Percentiles rank a stretch among this genome's conserved stretches.
phyloP scores from a whole-genome alignment of 2,113 vertebrate genomes.

The Brienomyrus brachyistius region DNA sequence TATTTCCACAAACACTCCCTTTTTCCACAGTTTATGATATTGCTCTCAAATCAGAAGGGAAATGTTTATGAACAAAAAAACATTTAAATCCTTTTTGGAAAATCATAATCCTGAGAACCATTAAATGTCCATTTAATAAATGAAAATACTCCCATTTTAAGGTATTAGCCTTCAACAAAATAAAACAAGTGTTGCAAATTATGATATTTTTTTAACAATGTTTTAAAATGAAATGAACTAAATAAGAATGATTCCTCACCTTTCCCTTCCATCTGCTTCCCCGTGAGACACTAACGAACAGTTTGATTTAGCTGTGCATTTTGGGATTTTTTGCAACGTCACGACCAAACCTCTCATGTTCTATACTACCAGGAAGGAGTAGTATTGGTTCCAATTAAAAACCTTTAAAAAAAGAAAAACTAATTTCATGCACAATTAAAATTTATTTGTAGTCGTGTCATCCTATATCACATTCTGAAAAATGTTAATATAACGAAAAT shows the following conservation, averaged over 20 bases:
- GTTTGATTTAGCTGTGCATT: not conserved
- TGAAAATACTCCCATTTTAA: not conserved
- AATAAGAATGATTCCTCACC: not conserved
- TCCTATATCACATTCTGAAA: not conserved
- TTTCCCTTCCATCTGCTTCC: not conserved
- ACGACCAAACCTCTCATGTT: not conserved
- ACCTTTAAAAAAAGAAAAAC: not conserved
- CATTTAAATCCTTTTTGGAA: too few species aligned
- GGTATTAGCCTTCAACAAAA: not conserved
- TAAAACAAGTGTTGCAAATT: not conserved
- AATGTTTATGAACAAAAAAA: not conserved
- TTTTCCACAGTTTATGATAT: not conserved
- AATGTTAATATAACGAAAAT: not conserved
- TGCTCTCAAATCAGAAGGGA: not conserved
- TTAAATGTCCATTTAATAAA: not conserved
- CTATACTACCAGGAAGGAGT: not conserved
- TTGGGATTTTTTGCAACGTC: not conserved
- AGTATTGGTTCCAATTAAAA: not conserved
- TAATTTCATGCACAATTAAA: not conserved
- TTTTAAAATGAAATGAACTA: not conserved
- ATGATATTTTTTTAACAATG: not conserved
- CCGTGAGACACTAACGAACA: not conserved
- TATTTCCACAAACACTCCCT: not conserved
- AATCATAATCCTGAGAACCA: not conserved
- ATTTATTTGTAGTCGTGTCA: not conserved